Conservation (phyloP, 2,888 invertebrate species). For the Hirtodrosophila alboralis region DNA sequence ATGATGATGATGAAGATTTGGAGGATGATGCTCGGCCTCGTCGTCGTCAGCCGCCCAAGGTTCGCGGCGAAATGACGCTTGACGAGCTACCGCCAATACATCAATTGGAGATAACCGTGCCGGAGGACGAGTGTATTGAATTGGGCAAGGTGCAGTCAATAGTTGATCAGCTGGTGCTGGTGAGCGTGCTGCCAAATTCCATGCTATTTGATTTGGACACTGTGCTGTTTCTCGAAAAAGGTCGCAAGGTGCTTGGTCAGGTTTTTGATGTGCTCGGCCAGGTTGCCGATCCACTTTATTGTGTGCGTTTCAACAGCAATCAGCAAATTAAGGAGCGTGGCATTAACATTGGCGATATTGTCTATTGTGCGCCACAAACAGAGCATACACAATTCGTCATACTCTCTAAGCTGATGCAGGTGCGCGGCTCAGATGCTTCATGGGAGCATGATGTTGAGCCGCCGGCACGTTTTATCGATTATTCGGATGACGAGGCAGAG, state of each 20-base stretch:
- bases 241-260: slow-evolving; percentile 88
- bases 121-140: slow-evolving; percentile 89
- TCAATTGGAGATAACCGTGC: slow-evolving; percentile 91
- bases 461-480: slow-evolving; percentile 89
- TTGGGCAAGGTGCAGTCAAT: slow-evolving; percentile 90
- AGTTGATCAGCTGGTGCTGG: slow-evolving; percentile 91
- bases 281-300: slow-evolving; percentile 93
- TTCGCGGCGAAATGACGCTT: slow-evolving; percentile 83
- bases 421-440: slow-evolving; percentile 94
- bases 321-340: slow-evolving; percentile 90
- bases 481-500: slow-evolving; percentile 96
- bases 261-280: slow-evolving; percentile 97
- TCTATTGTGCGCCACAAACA: slow-evolving; percentile 93
- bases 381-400: slow-evolving; percentile 91
- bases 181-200: slow-evolving; percentile 87
- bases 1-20: slow-evolving; percentile 73
- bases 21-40: slow-evolving; percentile 47
- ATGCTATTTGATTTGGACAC: slow-evolving; percentile 94
- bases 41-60: slow-evolving; percentile 73
- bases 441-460: slow-evolving; percentile 93
- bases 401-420: slow-evolving; percentile 88
- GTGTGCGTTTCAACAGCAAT: slow-evolving; percentile 93
- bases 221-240: slow-evolving; percentile 92
- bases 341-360: slow-evolving; percentile 88
- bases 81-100: slow-evolving; percentile 92